These are phyloP conservation scores for Sinohyriopsis cumingii DNA, from an alignment of 2,888 invertebrate species.

Conservation along the genomic window DNA sequence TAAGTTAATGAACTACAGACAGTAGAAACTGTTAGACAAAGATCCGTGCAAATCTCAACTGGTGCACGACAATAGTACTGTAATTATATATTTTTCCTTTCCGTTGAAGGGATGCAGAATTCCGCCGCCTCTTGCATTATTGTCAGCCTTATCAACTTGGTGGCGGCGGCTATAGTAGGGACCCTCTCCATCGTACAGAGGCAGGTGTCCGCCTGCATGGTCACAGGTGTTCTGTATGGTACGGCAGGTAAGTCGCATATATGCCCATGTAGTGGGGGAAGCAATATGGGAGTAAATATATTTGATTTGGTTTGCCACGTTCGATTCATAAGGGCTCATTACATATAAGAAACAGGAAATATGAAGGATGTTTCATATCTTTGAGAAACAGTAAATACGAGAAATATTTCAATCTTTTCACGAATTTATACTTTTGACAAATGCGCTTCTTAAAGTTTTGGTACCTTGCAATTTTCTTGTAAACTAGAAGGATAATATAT, in stretches of 20 bases:
- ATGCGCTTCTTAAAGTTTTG: too few relatives aligned
- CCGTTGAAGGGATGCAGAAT: slow-evolving; percentile 90
- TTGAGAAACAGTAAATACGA: too few relatives aligned
- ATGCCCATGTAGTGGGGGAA: not conserved
- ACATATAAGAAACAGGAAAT: not conserved
- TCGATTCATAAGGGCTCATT: not conserved
- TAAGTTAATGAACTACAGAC: too few relatives aligned
- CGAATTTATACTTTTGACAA: too few relatives aligned
- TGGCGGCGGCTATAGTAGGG: slow-evolving; percentile 89
- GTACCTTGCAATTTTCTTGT: too few relatives aligned
- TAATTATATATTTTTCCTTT: too few relatives aligned
- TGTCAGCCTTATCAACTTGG: slow-evolving; percentile 90
- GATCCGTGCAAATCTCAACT: too few relatives aligned
- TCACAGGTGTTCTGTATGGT: slow-evolving; percentile 95
- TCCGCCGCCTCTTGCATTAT: slow-evolving; percentile 94
- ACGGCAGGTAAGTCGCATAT: slow-evolving; percentile 82
- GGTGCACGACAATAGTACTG: too few relatives aligned
- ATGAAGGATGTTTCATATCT: not conserved
- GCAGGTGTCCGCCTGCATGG: slow-evolving; percentile 93
- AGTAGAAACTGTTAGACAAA: too few relatives aligned
- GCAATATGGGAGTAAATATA: not conserved
- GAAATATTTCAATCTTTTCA: too few relatives aligned
- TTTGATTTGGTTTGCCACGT: too few relatives aligned
- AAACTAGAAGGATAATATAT: too few relatives aligned
- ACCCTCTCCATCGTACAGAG: slow-evolving; percentile 90